Percentiles rank a stretch among this genome's conserved stretches.
Evolutionary conservation across 2,888 invertebrate genomes (phyloP).

Genomic region (Achlya flavicornis): DNA sequence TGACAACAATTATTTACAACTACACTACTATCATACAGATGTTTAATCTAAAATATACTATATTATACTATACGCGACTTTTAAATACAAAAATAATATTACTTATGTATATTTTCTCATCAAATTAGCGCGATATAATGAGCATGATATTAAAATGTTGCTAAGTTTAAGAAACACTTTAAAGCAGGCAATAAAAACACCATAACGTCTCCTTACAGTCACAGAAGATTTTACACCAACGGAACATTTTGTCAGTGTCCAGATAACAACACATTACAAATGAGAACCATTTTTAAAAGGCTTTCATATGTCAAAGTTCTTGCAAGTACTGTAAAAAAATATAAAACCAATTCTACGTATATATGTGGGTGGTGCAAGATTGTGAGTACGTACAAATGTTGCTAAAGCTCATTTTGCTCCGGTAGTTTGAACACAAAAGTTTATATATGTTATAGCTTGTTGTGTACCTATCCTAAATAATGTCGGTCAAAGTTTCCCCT

Average conservation of each 20-base stretch:
- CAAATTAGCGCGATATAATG: not conserved
- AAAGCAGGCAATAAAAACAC: not conserved
- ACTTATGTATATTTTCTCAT: not conserved
- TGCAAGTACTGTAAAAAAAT: not conserved
- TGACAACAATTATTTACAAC: not conserved
- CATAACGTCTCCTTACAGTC: not conserved
- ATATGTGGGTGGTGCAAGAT: not conserved
- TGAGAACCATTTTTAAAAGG: not conserved
- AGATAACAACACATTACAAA: constrained; percentile 2
- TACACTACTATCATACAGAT: not conserved
- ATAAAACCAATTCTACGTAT: not conserved
- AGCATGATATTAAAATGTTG: not conserved
- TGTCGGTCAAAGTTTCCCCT: constrained; percentile 27
- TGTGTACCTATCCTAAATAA: constrained; percentile 26
- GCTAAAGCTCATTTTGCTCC: not conserved
- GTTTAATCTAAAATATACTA: not conserved
- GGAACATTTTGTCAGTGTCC: not conserved
- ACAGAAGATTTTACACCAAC: not conserved
- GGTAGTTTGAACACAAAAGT: not conserved
- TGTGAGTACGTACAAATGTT: not conserved
- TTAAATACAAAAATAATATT: not conserved
- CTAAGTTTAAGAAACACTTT: not conserved
- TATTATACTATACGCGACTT: not conserved
- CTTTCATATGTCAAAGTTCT: not conserved
- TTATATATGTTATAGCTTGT: constrained; percentile 12